Base-by-base conservation (phyloP, 2,888 invertebrate species). In the Parnassius glacialis region DNA sequence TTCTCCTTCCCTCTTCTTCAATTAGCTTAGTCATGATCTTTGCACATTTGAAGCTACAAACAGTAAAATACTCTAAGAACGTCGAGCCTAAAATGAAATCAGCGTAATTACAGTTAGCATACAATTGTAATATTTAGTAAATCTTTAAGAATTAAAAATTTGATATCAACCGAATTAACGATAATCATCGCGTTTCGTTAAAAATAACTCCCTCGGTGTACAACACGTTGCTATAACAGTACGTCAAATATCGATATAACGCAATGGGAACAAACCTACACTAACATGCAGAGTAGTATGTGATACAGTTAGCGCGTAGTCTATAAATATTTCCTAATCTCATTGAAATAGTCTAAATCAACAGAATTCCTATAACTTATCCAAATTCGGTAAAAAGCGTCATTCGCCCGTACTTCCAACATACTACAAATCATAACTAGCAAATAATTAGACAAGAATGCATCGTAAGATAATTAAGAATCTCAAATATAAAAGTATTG, bases 251-350 rank as follows among this genome's bases (percentile, higher is more conserved):
- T 62, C 57, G 52, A 65, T 63, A 68, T 47, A 57, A 73, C 84
- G 83, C 71, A 75, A 80, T 87, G 88, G 88, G 85, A 82, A 83
- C 84, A 76, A 85, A 83, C 83, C 72, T 63, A 65, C 61, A 62
- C 68, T 65, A 48, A 67, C 69, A 70, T 78, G 85, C 87, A 85
- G 81, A 83, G 87, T 89, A 90, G 90, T 77, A 81, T 87, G 90
- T 90, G 90, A 89, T 90, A 90, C 84, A 86, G 79, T 76, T 86
- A 85, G 86, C 74, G 74, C 79, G 77, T 87, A 89, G 87, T 80
- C 69, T 73, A 76, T 77, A 74, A 34, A 69, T 74, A 72, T 73
- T 70, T 75, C 78, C 75, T 77, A 75, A 70, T 75, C 75, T 76
- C 78, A 75, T 76, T 74, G 69, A 74, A 75, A 73, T 71, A 72